These are phyloP conservation scores for Drosophila ambigua DNA, from an alignment of 1,140 invertebrate species.

Conservation along the genomic window DNA sequence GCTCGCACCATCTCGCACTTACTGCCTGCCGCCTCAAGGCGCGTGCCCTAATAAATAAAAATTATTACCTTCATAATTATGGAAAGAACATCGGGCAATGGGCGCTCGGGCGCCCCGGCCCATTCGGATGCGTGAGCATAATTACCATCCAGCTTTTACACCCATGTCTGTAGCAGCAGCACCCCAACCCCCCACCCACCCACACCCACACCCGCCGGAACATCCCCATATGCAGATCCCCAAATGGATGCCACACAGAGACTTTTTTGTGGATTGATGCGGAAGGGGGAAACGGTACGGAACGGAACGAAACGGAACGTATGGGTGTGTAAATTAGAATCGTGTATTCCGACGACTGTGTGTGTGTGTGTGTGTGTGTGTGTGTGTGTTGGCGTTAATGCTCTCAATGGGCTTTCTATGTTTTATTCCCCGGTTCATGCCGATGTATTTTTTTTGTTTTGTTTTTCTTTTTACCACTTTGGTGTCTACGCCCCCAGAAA, in stretches of 20 bases:
- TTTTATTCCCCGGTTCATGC: slow-evolving; percentile 69
- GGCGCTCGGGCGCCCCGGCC: slow-evolving; percentile 20
- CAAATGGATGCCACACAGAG: slow-evolving; percentile 51
- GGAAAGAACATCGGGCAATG: slow-evolving; percentile 74
- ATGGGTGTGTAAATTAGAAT: slow-evolving; percentile 47
- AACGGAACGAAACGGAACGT: no score
- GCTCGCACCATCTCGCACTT: slow-evolving; percentile 9
- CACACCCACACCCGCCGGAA: slow-evolving; percentile 13
- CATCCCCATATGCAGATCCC: slow-evolving; percentile 44
- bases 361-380: no score
- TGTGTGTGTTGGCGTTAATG: slow-evolving; percentile 71
- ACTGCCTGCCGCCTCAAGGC: slow-evolving; percentile 56
- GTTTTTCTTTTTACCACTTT: slow-evolving; percentile 29
- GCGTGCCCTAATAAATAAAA: slow-evolving; percentile 79
- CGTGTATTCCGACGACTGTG: slow-evolving; percentile 64
- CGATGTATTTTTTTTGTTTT: slow-evolving; percentile 41
- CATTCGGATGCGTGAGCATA: slow-evolving; percentile 71
- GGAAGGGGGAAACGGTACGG: not conserved
- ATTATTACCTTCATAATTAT: slow-evolving; percentile 83
- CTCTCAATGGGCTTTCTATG: slow-evolving; percentile 81
- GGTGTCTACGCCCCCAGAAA: slow-evolving; percentile 39
- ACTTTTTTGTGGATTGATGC: slow-evolving; percentile 41
- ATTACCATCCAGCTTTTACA: slow-evolving; percentile 76
- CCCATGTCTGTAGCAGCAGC: slow-evolving; percentile 47
- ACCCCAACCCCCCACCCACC: slow-evolving; percentile 12